A percentile compares a stretch with the other conserved stretches of the same genome.
Conservation (phyloP, 2,113 vertebrate species). For the Chaetodon trifascialis region DNA sequence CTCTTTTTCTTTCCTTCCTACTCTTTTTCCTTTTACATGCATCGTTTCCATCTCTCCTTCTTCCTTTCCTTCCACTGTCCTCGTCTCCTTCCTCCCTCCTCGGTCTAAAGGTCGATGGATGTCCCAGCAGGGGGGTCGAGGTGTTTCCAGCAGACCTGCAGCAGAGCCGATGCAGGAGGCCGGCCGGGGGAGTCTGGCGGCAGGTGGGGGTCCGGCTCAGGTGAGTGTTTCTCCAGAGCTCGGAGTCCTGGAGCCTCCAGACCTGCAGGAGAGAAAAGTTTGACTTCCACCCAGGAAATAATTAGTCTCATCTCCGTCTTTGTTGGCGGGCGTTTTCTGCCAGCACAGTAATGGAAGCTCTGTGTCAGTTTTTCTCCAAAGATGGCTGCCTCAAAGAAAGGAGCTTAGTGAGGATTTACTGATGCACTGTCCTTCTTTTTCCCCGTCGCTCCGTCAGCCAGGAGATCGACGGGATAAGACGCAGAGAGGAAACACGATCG, state of each 20-base stretch:
- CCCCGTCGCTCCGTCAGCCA: conserved; percentile 8
- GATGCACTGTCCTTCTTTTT: conserved; percentile 49
- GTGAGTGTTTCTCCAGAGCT: conserved; percentile 54
- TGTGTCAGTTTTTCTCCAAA: conserved; percentile 70
- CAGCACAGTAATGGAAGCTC: conserved; percentile 73
- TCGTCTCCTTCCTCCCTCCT: background rate
- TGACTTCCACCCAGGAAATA: conserved; percentile 80
- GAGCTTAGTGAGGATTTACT: conserved; percentile 70
- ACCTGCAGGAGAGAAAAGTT: conserved; percentile 59
- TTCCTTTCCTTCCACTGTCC: background rate
- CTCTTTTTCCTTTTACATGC: no score
- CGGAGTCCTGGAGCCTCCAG: conserved; percentile 11
- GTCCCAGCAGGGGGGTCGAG: background rate
- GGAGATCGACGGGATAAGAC: conserved; percentile 20
- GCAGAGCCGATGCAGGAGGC: background rate
- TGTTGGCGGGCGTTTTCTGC: conserved; percentile 57
- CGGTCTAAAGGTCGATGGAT: background rate
- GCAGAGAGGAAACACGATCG: background rate
- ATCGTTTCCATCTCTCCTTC: background rate
- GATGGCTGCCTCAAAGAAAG: conserved; percentile 56
- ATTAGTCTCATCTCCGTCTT: conserved; percentile 75
- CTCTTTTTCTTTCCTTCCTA: background rate
- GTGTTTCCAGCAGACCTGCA: background rate
- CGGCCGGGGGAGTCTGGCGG: conserved; percentile 1
- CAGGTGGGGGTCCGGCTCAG: conserved; percentile 39